phyloP scores from a whole-genome alignment of 2,888 invertebrate genomes.

The Tipula helvola region DNA sequence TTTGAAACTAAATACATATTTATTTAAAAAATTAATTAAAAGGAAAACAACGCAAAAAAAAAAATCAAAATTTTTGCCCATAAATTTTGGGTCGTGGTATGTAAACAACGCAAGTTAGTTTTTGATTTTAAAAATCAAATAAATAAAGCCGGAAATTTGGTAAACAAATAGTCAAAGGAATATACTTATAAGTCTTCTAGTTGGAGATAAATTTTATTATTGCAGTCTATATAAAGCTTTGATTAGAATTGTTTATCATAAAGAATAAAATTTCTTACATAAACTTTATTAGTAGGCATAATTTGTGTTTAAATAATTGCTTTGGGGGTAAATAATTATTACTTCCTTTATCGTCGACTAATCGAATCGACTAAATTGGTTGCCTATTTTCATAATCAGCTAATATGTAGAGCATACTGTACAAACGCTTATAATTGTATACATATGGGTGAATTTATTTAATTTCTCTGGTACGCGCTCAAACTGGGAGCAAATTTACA shows the following conservation, averaged over 20 bases:
- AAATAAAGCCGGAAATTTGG: background rate
- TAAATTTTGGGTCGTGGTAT: background rate
- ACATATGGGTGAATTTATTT: too few relatives aligned
- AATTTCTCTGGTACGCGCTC: too few relatives aligned
- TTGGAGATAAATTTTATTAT: background rate
- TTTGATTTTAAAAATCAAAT: background rate
- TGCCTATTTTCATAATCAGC: too few relatives aligned
- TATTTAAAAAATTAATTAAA: background rate
- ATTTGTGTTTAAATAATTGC: too few relatives aligned
- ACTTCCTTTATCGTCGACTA: too few relatives aligned
- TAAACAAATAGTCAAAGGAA: too few relatives aligned
- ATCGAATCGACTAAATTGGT: too few relatives aligned
- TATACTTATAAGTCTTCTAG: background rate
- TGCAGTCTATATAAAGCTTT: background rate
- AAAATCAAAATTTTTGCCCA: background rate
- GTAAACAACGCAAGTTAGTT: background rate
- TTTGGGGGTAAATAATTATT: too few relatives aligned
- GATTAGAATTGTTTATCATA: background rate
- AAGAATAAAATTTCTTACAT: background rate
- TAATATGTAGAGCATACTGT: too few relatives aligned
- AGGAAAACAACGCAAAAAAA: background rate
- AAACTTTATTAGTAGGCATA: too few relatives aligned
- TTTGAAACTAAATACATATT: background rate
- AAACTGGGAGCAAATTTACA: too few relatives aligned
- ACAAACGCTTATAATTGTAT: too few relatives aligned